Conservation (phyloP, 1,140 invertebrate genomes). For the Drosophila asahinai region DNA sequence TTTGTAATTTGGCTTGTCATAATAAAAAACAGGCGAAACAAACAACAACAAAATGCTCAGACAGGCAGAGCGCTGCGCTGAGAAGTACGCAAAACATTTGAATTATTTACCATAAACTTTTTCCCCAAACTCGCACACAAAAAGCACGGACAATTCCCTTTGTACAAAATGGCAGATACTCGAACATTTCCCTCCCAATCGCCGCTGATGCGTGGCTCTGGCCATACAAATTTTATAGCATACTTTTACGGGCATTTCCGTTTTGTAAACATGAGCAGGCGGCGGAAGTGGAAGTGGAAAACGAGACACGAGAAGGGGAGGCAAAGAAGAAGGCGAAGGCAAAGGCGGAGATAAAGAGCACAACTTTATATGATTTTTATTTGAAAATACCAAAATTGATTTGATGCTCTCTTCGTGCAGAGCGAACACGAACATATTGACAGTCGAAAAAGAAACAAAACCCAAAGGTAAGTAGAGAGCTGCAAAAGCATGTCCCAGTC, state of each 20-base stretch:
- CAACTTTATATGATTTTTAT: conserved; percentile 75
- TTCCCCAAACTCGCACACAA: conserved; percentile 27
- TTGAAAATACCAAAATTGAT: conserved; percentile 77
- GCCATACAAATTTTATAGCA: conserved; percentile 76
- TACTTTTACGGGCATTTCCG: conserved; percentile 77
- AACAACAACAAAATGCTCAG: conserved; percentile 23
- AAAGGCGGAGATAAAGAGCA: conserved; percentile 16
- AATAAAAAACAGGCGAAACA: conserved; percentile 32
- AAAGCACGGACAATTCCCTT: conserved; percentile 45
- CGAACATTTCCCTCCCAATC: conserved; percentile 47
- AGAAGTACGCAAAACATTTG: conserved; percentile 64
- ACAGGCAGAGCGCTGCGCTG: conserved; percentile 13
- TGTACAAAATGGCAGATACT: conserved; percentile 45
- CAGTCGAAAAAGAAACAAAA: conserved; percentile 5
- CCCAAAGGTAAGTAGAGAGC: neutral
- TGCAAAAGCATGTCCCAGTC: neutral
- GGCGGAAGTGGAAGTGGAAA: conserved; percentile 7
- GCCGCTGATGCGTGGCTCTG: conserved; percentile 68
- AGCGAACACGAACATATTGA: conserved; percentile 15
- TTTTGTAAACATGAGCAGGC: conserved; percentile 62
- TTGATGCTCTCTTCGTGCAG: conserved; percentile 48
- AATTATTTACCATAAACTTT: conserved; percentile 77
- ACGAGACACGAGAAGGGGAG: conserved; percentile 4
- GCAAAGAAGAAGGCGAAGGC: neutral
- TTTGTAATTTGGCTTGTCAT: conserved; percentile 37